Evolutionary conservation across 2,888 invertebrate genomes (phyloP).

Genomic region (Pilophorus perplexus): DNA sequence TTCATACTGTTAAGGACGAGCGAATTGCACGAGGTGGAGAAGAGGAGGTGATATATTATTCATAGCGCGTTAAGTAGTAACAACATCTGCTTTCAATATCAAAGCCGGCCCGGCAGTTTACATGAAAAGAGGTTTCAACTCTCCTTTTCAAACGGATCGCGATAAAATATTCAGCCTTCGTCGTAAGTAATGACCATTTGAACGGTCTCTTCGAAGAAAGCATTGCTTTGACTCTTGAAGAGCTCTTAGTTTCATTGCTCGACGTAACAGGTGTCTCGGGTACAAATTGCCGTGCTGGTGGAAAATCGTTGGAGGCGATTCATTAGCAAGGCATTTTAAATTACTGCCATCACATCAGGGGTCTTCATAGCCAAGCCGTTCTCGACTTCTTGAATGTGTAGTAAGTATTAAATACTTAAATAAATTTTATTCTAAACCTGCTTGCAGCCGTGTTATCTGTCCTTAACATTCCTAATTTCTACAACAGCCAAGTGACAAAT

Average conservation of each 20-base stretch:
- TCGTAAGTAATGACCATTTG: background rate
- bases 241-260: background rate
- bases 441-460: too few relatives aligned
- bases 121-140: background rate
- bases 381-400: too few relatives aligned
- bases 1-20: too few relatives aligned
- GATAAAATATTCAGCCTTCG: background rate
- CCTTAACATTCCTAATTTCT: too few relatives aligned
- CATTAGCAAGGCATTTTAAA: too few relatives aligned
- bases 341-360: too few relatives aligned
- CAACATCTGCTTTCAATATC: background rate
- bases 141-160: background rate
- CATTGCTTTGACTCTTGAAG: background rate
- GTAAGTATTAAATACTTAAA: too few relatives aligned
- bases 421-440: too few relatives aligned
- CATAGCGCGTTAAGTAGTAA: background rate
- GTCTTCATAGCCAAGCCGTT: too few relatives aligned
- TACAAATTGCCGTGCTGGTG: background rate
- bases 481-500: too few relatives aligned
- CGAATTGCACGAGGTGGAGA: too few relatives aligned
- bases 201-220: background rate
- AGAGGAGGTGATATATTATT: background rate
- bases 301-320: background rate
- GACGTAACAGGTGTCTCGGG: background rate
- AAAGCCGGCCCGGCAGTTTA: background rate